phyloP scores from a whole-genome alignment of 2,113 vertebrate genomes.

The Orientallactaga bullata region DNA sequence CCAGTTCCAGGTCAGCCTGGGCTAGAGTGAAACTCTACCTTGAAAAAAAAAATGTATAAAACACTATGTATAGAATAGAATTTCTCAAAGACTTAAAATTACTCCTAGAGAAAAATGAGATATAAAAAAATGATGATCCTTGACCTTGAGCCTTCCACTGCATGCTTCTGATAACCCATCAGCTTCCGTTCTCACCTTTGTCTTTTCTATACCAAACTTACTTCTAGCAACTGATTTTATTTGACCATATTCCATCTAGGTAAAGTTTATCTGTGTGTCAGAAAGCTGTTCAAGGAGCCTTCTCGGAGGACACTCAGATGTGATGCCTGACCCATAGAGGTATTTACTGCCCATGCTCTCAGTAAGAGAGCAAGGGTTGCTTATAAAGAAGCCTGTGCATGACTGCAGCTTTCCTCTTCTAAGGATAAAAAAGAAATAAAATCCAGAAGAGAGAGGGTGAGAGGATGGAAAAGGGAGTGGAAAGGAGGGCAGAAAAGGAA shows the following conservation, averaged over 20 bases:
- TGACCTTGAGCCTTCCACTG: not conserved
- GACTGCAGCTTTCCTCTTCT: not conserved
- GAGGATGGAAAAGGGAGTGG: not conserved
- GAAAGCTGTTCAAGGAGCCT: not conserved
- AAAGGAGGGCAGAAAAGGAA: not conserved
- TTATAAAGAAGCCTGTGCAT: not conserved
- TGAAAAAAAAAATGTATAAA: not conserved
- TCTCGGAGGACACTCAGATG: not conserved
- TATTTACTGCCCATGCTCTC: not conserved
- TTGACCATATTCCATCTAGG: not conserved
- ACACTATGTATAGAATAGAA: not conserved
- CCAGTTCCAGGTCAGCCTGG: too few species aligned
- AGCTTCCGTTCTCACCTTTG: not conserved
- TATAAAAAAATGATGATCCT: not conserved
- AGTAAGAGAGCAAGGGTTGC: not conserved
- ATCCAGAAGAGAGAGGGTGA: not conserved
- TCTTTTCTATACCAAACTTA: not conserved
- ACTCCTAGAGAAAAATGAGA: not conserved
- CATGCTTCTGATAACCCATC: not conserved
- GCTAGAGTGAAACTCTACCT: too few species aligned
- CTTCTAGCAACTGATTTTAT: not conserved
- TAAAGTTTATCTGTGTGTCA: not conserved
- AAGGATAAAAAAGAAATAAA: not conserved
- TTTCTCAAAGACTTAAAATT: not conserved
- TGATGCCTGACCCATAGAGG: too few species aligned